Conservation (phyloP, 2,888 invertebrate species). For the Mythimna albipuncta region DNA sequence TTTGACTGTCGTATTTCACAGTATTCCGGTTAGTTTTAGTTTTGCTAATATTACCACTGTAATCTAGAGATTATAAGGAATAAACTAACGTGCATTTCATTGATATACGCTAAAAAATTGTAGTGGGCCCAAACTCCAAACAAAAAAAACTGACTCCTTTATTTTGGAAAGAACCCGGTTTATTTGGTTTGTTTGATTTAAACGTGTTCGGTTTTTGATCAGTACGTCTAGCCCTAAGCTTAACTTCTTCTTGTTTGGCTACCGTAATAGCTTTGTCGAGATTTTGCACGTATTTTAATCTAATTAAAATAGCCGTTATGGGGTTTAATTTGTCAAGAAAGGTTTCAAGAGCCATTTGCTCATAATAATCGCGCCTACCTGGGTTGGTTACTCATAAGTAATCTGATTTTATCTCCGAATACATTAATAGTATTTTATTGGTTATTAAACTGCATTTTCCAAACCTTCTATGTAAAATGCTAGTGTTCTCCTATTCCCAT, state of each 20-base stretch:
- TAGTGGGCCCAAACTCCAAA: too few species aligned
- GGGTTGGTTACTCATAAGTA: slow-evolving; percentile 23
- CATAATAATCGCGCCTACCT: slow-evolving; percentile 37
- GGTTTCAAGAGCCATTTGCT: slow-evolving; percentile 55
- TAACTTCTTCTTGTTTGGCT: slow-evolving; percentile 30
- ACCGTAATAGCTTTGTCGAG: too few species aligned
- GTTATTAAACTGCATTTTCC: slow-evolving; percentile 26
- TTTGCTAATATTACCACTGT: too few species aligned
- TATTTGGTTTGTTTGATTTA: slow-evolving; percentile 14
- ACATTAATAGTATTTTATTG: slow-evolving; percentile 2
- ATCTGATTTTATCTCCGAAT: slow-evolving; percentile 49
- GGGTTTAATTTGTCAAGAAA: slow-evolving; percentile 59
- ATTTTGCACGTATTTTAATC: too few species aligned
- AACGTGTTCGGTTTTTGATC: slow-evolving; percentile 1
- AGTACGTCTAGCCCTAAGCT: slow-evolving; percentile 24
- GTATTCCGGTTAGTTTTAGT: too few species aligned
- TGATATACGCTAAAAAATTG: too few species aligned
- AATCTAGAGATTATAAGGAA: too few species aligned
- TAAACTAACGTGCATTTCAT: too few species aligned
- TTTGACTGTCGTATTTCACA: too few species aligned
- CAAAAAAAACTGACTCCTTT: too few species aligned
- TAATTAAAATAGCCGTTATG: slow-evolving; percentile 24
- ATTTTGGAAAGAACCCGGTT: background rate
- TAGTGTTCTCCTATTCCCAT: too few species aligned
- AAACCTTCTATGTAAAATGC: slow-evolving; percentile 39